Evolutionary conservation across 2,113 vertebrate genomes (phyloP), one percentile per base, ranked within the genome.

Genomic region (Blennius ocellaris): DNA sequence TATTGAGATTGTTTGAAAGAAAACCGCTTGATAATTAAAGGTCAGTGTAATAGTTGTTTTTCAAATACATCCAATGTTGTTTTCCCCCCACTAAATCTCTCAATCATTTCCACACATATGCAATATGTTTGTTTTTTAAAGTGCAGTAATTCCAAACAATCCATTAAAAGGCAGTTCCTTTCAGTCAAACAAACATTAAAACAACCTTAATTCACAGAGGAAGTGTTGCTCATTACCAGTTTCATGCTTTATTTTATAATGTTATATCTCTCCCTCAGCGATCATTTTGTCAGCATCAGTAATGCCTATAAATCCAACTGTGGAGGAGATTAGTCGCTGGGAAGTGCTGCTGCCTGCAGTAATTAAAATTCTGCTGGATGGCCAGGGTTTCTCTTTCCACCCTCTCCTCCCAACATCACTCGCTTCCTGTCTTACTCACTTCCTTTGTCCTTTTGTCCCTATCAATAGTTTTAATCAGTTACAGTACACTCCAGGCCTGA

Each of bases 291-390:
- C 87, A 84, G 87, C 86, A 89, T 88, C 83, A 76, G 80, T 87
- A 85, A 87, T 87, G 90, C 77, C 77, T 85, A 87, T 89, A 88
- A 90, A 90, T 90, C 87, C 87, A 75, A 84, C 86, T n/a, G 73
- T 84, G 82, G 87, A 86, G 85, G 82, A 90, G 90, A 92, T 92
- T 88, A 91, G 85, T 84, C 63, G 73, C 69, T 8, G 78, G 87
- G 90, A 85, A 89, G 80, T 78, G 82, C 81, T 76, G 83, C 87
- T 69, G 87, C 81, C 86, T 85, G 83, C 87, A 85, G 82, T 91
- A 90, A 92, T 92, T 92, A 91, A 92, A 89, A 90, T 90, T 87
- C 85, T 83, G 87, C 91, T 76, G 86, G 84, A 87, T 85, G 80
- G 84, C 75, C 84, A 62, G 80, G 43, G 83, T 61, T 86, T 74